Conservation (phyloP, 2,113 vertebrate genomes). For the Stegostoma tigrinum region DNA sequence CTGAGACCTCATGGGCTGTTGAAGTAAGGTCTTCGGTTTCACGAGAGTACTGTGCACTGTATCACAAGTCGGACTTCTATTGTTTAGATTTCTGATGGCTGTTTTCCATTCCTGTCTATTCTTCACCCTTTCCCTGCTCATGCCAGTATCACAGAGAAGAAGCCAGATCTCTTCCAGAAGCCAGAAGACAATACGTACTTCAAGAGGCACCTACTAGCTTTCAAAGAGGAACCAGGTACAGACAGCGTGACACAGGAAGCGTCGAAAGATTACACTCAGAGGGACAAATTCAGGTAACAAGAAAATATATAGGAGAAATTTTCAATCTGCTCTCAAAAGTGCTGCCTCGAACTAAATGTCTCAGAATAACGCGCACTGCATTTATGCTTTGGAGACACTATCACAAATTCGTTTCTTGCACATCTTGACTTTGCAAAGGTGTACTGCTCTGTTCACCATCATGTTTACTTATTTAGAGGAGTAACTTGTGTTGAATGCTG, state of each 20-base stretch:
- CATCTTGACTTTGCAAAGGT: neutral
- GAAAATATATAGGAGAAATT: neutral
- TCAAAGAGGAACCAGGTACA: slow-evolving; percentile 44
- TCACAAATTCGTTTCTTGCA: neutral
- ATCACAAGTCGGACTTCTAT: no score
- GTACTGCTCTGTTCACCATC: neutral
- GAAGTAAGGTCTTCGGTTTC: neutral
- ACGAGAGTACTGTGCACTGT: neutral
- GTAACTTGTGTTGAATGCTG: neutral
- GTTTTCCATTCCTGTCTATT: neutral
- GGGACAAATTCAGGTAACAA: slow-evolving; percentile 23
- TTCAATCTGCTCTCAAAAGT: neutral
- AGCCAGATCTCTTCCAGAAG: slow-evolving; percentile 42
- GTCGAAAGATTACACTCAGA: neutral
- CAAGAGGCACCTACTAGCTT: slow-evolving; percentile 62
- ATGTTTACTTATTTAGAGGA: neutral
- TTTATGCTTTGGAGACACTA: neutral
- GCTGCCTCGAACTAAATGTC: neutral
- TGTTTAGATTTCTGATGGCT: neutral
- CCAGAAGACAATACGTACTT: slow-evolving; percentile 48
- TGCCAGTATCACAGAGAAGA: slow-evolving; percentile 68
- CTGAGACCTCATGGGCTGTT: neutral
- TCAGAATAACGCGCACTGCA: neutral
- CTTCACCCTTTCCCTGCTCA: neutral
- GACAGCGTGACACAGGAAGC: neutral